Evolutionary conservation across 1,140 invertebrate genomes (phyloP), one percentile per base, ranked within the genome.

Genomic region (Plutomurus gul): DNA sequence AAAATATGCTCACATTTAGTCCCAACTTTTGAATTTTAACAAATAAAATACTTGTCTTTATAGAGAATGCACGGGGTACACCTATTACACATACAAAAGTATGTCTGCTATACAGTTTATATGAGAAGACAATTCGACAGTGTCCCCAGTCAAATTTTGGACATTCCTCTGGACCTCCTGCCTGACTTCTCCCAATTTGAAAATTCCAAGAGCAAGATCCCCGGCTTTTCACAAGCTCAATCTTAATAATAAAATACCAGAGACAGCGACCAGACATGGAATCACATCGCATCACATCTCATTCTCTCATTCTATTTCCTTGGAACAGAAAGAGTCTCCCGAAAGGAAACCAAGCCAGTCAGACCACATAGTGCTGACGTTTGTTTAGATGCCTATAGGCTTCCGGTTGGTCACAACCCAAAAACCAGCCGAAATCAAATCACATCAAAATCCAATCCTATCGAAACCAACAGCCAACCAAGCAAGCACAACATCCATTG

Each of bases 221-320:
- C 36, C 56, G 56, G 56, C 27, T n/a, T 65, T 25, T 65, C 56
- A 33, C 51, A 49, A 76, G 39, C 46, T 22, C 33, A 49, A 76
- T 76, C 75, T 76, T 60, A 76, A 76, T 76, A 76, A 56, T 43
- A 76, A 76, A 76, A 76, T 70, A 77, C 75, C 51, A 77, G 49
- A 77, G 56, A 65, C 56, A 65, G 30, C 27, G 25, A 65, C 25
- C 56, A 25, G 56, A 65, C 56, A 65, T 65, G 27, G 36, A 65
- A 65, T 65, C 56, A 33, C 56, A 65, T 65, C 25, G 56, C 56
- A 65, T 65, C 56, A 65, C 56, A 65, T 65, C 56, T 65, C 56
- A 65, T 65, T 65, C 36, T 65, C 25, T 65, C 36, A 6, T 30
- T 65, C 13, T 65, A 16, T 7, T 49, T 13, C 3, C 13, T 22